phyloP scores from a whole-genome alignment of 35 echinoderm and acorn worm species.

The Hemicentrotus pulcherrimus region DNA sequence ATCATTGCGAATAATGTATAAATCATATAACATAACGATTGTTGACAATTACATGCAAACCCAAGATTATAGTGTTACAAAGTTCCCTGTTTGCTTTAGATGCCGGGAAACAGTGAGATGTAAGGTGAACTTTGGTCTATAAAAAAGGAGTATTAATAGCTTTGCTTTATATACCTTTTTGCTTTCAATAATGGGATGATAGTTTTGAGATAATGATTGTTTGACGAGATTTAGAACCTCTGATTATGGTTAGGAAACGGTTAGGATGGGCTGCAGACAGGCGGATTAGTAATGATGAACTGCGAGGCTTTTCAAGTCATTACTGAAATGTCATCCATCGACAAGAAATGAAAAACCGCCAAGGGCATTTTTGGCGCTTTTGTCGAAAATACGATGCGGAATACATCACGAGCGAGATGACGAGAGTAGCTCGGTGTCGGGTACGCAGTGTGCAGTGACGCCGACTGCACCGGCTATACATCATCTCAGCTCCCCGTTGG shows the following conservation, averaged over 20 bases:
- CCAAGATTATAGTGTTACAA: too few relatives aligned
- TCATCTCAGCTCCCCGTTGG: conserved; percentile 47
- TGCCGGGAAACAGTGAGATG: background rate
- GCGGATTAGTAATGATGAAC: conserved; percentile 47
- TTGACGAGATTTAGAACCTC: conserved; percentile 30
- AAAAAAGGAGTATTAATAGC: background rate
- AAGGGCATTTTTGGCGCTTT: conserved; percentile 47
- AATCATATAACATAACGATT: too few relatives aligned
- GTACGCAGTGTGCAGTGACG: conserved; percentile 16
- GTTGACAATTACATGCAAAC: too few relatives aligned
- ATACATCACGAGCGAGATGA: conserved; percentile 8
- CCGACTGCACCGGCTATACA: conserved; percentile 48
- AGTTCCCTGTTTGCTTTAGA: too few relatives aligned
- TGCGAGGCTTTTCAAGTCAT: conserved; percentile 42
- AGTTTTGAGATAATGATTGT: background rate
- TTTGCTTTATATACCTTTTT: background rate
- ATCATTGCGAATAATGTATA: too few relatives aligned
- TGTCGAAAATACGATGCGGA: conserved; percentile 15
- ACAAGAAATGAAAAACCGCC: conserved; percentile 39
- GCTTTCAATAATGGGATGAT: background rate
- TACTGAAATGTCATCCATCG: conserved; percentile 51
- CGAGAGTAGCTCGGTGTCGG: conserved; percentile 12
- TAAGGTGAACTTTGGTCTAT: background rate
- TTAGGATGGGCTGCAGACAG: background rate
- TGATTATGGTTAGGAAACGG: background rate